A percentile compares a stretch with the other conserved stretches of the same genome.
These are phyloP conservation scores for Pocillopora grandis DNA, from an alignment of 92 coral and sea anemone species.

Conservation along the genomic window DNA sequence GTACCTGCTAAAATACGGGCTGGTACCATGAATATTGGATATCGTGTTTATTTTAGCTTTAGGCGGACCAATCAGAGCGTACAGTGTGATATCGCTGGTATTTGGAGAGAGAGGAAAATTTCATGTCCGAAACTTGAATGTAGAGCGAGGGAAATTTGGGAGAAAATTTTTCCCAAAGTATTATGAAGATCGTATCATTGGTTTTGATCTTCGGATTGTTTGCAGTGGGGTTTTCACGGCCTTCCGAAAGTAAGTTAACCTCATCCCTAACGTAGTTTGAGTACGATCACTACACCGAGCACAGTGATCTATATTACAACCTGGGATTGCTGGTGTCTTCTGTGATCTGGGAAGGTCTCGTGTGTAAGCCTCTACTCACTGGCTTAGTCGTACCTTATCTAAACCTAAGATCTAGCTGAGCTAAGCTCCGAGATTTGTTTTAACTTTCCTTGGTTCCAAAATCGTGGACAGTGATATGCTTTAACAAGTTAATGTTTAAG, in stretches of 20 bases:
- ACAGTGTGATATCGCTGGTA: slow-evolving; percentile 70
- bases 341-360: not conserved
- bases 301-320: not conserved
- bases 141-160: slow-evolving; percentile 68
- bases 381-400: not conserved
- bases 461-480: slow-evolving; percentile 22
- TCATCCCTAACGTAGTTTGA: not conserved
- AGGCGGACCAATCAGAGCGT: slow-evolving; percentile 68
- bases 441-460: slow-evolving; percentile 7
- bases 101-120: slow-evolving; percentile 55
- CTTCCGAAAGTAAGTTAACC: slow-evolving; percentile 73
- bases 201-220: slow-evolving; percentile 73
- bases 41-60: slow-evolving; percentile 58
- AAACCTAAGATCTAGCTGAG: not conserved
- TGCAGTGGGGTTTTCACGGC: slow-evolving; percentile 63
- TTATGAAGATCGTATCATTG: slow-evolving; percentile 70
- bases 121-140: slow-evolving; percentile 76
- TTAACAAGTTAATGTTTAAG: slow-evolving; percentile 19
- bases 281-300: slow-evolving; percentile 16
- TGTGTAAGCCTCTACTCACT: not conserved
- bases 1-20: slow-evolving; percentile 70
- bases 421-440: not conserved
- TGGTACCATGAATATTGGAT: slow-evolving; percentile 75
- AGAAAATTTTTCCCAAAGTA: slow-evolving; percentile 50
- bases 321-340: not conserved